Conservation (phyloP, 2,888 invertebrate species). For the Trissonchulus latispiculum region DNA sequence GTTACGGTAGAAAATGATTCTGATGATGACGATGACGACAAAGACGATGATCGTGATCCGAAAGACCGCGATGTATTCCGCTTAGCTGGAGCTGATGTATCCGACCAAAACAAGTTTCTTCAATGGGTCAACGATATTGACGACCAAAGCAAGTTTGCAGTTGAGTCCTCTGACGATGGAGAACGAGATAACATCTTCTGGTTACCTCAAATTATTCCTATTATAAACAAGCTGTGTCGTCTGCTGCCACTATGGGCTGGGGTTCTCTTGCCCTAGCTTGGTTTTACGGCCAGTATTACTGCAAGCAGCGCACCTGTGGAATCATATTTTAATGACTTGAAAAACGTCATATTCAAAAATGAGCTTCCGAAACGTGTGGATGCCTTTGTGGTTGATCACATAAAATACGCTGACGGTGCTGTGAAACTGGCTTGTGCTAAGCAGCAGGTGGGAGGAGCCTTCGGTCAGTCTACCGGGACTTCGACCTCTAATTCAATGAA, state of each 20-base stretch:
- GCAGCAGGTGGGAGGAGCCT: background rate
- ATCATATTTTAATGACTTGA: background rate
- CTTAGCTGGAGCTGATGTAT: too few species aligned
- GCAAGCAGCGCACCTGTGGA: background rate
- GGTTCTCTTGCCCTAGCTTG: background rate
- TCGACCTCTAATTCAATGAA: background rate
- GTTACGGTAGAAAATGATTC: too few species aligned
- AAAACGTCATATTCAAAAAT: background rate
- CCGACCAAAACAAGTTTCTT: too few species aligned
- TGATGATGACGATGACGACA: too few species aligned
- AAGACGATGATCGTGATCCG: too few species aligned
- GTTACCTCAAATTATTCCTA: background rate
- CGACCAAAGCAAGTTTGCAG: too few species aligned
- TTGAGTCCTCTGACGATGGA: too few species aligned
- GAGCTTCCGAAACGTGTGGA: background rate
- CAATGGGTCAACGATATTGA: too few species aligned
- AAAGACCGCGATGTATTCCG: too few species aligned
- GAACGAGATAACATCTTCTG: background rate
- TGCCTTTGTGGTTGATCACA: background rate
- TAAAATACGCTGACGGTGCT: background rate
- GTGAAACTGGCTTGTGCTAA: background rate
- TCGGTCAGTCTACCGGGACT: background rate
- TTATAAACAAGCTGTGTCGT: background rate
- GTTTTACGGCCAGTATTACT: background rate
- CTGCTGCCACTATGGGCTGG: background rate